These are phyloP conservation scores for Trypoxylon attenuatum DNA, from an alignment of 2,888 invertebrate species.

Conservation along the genomic window DNA sequence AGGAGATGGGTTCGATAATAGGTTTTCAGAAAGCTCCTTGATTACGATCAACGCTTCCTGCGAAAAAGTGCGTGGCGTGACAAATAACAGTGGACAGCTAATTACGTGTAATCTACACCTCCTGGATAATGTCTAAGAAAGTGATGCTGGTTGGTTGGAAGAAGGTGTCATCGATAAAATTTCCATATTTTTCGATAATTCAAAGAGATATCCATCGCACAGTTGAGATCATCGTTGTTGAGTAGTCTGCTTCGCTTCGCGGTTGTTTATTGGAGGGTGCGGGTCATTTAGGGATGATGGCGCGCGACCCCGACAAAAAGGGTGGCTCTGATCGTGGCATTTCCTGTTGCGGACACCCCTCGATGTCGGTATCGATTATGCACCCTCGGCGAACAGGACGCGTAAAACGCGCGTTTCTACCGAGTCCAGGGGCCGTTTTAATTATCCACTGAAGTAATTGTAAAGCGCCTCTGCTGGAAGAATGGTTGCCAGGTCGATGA, in stretches of 20 bases:
- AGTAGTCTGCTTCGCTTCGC: constrained; percentile 32
- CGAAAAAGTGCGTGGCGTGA: constrained; percentile 1
- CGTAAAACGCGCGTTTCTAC: constrained; percentile 25
- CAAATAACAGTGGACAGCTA: constrained; percentile 8
- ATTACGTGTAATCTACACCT: constrained; percentile 13
- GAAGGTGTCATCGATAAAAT: not conserved
- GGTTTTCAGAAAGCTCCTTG: constrained; percentile 42
- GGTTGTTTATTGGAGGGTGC: constrained; percentile 46
- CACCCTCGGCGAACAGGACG: constrained; percentile 50
- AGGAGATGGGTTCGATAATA: constrained; percentile 48
- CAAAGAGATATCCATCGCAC: constrained; percentile 3
- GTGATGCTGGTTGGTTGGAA: too few relatives aligned
- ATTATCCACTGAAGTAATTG: constrained; percentile 64
- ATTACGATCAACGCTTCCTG: constrained; percentile 17
- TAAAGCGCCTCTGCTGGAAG: too few relatives aligned
- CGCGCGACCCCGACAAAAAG: constrained; percentile 21
- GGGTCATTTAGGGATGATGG: constrained; percentile 44
- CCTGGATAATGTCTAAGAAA: not conserved
- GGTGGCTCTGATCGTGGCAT: constrained; percentile 54
- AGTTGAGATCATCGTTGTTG: constrained; percentile 20
- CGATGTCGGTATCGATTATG: constrained; percentile 69
- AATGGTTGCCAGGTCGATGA: constrained; percentile 40
- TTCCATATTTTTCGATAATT: not conserved
- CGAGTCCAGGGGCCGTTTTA: constrained; percentile 60
- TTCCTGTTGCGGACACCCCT: constrained; percentile 65